Evolutionary conservation across 92 coral and sea anemone genomes (phyloP), one percentile per base, ranked within the genome.

Genomic region (Epizoanthus stellaris): DNA sequence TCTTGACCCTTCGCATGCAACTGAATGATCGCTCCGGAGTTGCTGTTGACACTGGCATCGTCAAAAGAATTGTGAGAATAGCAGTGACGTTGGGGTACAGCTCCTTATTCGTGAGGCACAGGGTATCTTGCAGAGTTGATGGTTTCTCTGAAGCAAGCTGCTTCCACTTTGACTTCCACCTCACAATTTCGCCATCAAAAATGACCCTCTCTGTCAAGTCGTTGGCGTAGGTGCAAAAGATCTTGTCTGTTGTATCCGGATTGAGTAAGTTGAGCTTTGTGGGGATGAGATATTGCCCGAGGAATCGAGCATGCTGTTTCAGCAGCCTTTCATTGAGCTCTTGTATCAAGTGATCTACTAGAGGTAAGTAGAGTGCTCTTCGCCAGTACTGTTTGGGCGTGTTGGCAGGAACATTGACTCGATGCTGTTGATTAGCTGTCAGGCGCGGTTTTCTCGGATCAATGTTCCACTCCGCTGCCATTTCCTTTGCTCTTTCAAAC

Each of bases 391-490:
- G 88, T 9, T 83, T 45, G 34, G 80, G 68, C 60, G 88, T 61
- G 63, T 43, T n/a, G 20, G 71, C 70, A n/a, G 61, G 77, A 68
- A 67, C 86, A 82, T 69, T 82, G 65, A 68, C 67, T 82, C 79
- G 30, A 82, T 82, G 79, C 59, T 58, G 47, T 70, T 70, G 87
- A 4, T 52, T 67, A 3, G 77, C 73, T 82, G 86, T 23, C 25
- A 23, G 25, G 25, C 25, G 25, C 25, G 25, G 25, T 23, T 23
- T 23, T 23, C 25, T 23, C 25, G 86, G 86, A 23, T 67, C 80
- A 54, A 82, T 11, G 70, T 73, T 60, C 75, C 88, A 85, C 66
- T 23, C 88, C 23, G 88, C 69, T 85, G 87, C 65, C 87, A 59
- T 36, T 66, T n/a, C 80, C 74, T 57, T 85, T 49, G 68, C 88